A percentile compares a stretch with the other conserved stretches of the same genome.
phyloP scores from a whole-genome alignment of 2,888 invertebrate species.

The Chrysina gloriosa region DNA sequence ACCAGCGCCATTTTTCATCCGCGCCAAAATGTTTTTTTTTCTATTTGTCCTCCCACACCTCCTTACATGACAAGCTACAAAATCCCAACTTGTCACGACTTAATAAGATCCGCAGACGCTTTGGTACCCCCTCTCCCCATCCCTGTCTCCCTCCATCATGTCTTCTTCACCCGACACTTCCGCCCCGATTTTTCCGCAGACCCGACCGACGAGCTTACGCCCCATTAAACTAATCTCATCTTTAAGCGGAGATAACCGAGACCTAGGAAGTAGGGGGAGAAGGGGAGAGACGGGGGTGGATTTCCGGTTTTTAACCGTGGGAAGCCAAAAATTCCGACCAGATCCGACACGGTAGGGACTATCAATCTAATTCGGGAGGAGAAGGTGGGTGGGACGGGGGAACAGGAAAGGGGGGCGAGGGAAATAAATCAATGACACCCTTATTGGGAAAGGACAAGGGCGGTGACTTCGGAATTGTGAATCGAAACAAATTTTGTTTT shows the following conservation, averaged over 20 bases:
- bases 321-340: constrained; percentile 24
- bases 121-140: neutral
- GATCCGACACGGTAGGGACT: constrained; percentile 1
- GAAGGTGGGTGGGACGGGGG: no score
- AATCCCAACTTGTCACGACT: constrained; percentile 32
- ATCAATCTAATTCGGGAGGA: constrained; percentile 18
- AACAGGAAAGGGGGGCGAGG: no score
- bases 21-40: no score
- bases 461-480: no score
- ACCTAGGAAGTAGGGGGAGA: no score
- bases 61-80: constrained; percentile 11
- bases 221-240: constrained; percentile 29
- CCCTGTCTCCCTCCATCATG: neutral
- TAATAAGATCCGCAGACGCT: constrained; percentile 16
- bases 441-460: no score
- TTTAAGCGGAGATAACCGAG: constrained; percentile 16
- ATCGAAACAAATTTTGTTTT: no score
- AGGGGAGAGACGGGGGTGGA: neutral
- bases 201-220: constrained; percentile 9
- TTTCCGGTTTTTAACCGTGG: neutral
- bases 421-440: no score
- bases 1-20: no score
- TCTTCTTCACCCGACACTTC: no score
- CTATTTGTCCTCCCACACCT: no score
- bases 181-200: neutral